Evolutionary conservation across 2,888 invertebrate genomes (phyloP).

Genomic region (Diaphora mendica): DNA sequence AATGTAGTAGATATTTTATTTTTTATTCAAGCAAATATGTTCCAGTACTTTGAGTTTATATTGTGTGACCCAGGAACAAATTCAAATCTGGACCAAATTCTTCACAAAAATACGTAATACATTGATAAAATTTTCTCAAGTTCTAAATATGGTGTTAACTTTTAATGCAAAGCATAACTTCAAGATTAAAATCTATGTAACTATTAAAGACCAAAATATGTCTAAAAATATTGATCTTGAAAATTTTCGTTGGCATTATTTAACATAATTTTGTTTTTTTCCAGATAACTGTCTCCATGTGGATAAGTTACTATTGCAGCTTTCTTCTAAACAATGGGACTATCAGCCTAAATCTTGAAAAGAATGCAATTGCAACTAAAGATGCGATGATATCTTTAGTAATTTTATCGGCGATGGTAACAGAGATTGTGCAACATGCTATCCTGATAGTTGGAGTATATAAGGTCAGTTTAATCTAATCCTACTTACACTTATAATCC

Average conservation of each 20-base stretch:
- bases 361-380: background rate
- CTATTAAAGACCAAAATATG: background rate
- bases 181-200: background rate
- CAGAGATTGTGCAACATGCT: background rate
- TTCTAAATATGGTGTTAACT: background rate
- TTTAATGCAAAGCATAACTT: no score
- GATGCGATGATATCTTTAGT: background rate
- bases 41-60: no score
- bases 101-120: background rate
- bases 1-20: no score
- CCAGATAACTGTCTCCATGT: background rate
- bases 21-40: no score
- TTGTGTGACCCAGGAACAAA: no score
- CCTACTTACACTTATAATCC: background rate
- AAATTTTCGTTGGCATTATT: background rate
- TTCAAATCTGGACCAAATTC: no score
- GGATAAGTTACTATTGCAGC: background rate
- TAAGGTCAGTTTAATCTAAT: background rate
- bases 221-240: background rate
- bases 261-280: background rate
- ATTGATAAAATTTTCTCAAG: background rate
- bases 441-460: slow-evolving; percentile 8
- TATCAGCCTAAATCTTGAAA: background rate
- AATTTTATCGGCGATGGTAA: background rate
- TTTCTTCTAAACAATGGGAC: background rate